phyloP scores from a whole-genome alignment of 53 echinoderm and acorn worm species.

The Holothuria leucospilota region DNA sequence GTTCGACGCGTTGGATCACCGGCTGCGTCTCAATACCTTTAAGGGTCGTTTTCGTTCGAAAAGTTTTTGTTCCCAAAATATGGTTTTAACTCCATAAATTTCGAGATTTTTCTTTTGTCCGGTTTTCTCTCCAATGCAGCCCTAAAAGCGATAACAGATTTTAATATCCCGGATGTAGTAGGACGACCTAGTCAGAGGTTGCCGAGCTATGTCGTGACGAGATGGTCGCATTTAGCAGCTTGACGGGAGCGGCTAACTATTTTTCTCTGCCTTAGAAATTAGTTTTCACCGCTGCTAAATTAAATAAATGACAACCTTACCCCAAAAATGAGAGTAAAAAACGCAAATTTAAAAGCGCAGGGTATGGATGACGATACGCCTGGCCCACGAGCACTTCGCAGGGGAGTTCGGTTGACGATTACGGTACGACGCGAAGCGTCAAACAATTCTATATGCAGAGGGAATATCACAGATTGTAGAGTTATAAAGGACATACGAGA shows the following conservation, averaged over 20 bases:
- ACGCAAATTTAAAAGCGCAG: slow-evolving; percentile 31
- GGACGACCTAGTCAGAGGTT: slow-evolving; percentile 24
- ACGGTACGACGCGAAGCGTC: slow-evolving; percentile 32
- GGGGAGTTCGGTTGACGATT: slow-evolving; percentile 42
- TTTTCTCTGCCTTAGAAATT: slow-evolving; percentile 50
- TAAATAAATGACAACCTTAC: slow-evolving; percentile 54
- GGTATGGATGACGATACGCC: slow-evolving; percentile 47
- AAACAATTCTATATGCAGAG: slow-evolving; percentile 27
- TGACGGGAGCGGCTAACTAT: slow-evolving; percentile 33
- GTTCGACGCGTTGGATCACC: slow-evolving; percentile 27
- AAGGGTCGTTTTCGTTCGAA: slow-evolving; percentile 40
- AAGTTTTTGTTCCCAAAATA: slow-evolving; percentile 40
- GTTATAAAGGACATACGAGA: too few relatives aligned
- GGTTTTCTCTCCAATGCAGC: slow-evolving; percentile 34
- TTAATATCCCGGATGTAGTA: slow-evolving; percentile 46
- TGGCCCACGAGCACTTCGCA: slow-evolving; percentile 28
- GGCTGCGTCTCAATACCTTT: slow-evolving; percentile 49
- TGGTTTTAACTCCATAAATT: slow-evolving; percentile 48
- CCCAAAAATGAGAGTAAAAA: slow-evolving; percentile 36
- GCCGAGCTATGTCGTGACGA: slow-evolving; percentile 34
- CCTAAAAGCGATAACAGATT: slow-evolving; percentile 46
- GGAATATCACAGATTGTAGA: too few relatives aligned
- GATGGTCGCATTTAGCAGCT: slow-evolving; percentile 17
- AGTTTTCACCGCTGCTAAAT: slow-evolving; percentile 56
- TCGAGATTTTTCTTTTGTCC: slow-evolving; percentile 23